Base-by-base conservation (phyloP, 2,888 invertebrate genomes). In the Xestia c-nigrum region DNA sequence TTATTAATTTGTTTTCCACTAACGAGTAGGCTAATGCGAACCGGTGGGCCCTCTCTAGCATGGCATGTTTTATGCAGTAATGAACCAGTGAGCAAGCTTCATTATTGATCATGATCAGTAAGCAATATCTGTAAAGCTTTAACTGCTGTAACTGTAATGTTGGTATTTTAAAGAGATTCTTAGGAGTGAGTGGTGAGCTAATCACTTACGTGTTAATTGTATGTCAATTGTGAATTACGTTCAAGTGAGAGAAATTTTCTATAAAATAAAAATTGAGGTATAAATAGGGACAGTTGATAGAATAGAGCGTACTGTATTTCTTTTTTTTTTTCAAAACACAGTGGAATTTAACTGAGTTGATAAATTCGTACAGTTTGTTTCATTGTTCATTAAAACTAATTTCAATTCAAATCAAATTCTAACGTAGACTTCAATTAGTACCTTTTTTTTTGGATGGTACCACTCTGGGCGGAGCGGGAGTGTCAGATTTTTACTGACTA, bases 1-100 rank as follows among this genome's bases (percentile, higher is more conserved):
- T 93, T 94, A 96, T 95, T 96, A 95, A 96, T 96, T 95, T 94
- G 95, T 93, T 95, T 95, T 94, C 94, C 89, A 90, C 92, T 96
- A 95, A 95, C 95, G 94, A 96, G 93, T 87, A 78, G 87, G 89
- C 91, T 95, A 94, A 95, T 94, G 93, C 93, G 91, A 91, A 90
- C 86, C 85, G 88, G 88, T 87, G 89, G 85, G 85, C 88, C 88
- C 92, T 88, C 83, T 86, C 90, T 91, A 90, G 91, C 90, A 88
- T 81, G 88, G 89, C 87, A 94, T 91, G 91, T 87, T 86, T 87
- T 89, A 93, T 91, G 90, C 90, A 90, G 83, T 88, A 91, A 86
- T 76, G 88, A 89, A 76, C 86, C 85, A 80, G 69, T 81, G 76
- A 66, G 38, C 57, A 59, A 87, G 87, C 90, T 90, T 87, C 82